Evolutionary conservation across 2,797 vertebrate genomes (phyloP).

Genomic region (Muraenolepis orangiensis): DNA sequence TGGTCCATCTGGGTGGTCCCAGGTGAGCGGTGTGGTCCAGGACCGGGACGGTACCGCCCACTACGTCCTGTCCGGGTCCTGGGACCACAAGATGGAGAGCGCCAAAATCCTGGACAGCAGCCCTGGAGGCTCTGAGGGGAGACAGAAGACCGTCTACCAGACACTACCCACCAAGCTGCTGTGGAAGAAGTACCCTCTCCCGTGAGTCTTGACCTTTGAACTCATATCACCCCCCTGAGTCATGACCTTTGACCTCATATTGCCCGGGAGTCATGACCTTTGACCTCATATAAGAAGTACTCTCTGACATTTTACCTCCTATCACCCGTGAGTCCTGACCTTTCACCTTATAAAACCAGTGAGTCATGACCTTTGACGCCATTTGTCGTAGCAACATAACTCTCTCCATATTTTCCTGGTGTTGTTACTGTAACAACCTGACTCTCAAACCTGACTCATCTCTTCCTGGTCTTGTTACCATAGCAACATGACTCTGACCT

Average conservation of each 20-base stretch:
- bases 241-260: no score
- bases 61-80: slow-evolving; percentile 87
- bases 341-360: no score
- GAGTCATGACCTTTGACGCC: no score
- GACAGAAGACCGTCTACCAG: slow-evolving; percentile 80
- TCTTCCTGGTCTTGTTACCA: not conserved
- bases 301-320: no score
- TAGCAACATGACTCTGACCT: not conserved
- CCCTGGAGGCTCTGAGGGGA: slow-evolving; percentile 80
- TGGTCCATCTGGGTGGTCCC: slow-evolving; percentile 11
- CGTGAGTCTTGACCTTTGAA: no score
- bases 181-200: slow-evolving; percentile 92
- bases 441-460: no score
- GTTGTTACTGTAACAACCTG: no score
- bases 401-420: not conserved
- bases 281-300: slow-evolving; percentile 80
- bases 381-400: no score
- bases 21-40: slow-evolving; percentile 91
- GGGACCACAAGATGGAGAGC: slow-evolving; percentile 96
- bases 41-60: slow-evolving; percentile 79
- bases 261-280: no score
- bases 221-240: no score
- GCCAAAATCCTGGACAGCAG: slow-evolving; percentile 80
- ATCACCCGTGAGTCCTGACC: slow-evolving; percentile 88
- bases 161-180: slow-evolving; percentile 81